Evolutionary conservation across 2,888 invertebrate species (phyloP).

Genomic region (Myopa tessellatipennis): DNA sequence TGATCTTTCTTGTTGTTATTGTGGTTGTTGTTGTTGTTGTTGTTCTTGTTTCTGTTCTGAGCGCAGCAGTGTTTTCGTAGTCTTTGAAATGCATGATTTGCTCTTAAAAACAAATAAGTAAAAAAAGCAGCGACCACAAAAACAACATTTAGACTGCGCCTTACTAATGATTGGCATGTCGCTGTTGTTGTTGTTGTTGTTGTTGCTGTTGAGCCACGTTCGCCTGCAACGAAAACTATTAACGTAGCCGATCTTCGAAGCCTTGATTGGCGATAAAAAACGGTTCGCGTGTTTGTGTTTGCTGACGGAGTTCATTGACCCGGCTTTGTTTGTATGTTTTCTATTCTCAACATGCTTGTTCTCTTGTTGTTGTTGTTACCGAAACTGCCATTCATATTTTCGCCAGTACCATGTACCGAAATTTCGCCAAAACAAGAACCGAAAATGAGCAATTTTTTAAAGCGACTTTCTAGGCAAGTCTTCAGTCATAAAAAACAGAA

Average conservation of each 20-base stretch:
- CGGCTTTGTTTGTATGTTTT: slow-evolving; percentile 1
- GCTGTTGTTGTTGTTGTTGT: background rate
- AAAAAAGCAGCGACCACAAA: background rate
- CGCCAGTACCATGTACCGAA: too few species aligned
- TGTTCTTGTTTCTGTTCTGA: too few species aligned
- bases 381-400: too few species aligned
- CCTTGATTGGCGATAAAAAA: slow-evolving; percentile 13
- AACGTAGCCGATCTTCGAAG: background rate
- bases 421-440: too few species aligned
- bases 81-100: too few species aligned
- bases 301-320: background rate
- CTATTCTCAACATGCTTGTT: background rate
- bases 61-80: too few species aligned
- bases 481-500: too few species aligned
- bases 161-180: background rate
- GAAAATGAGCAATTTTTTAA: too few species aligned
- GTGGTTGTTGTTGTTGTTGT: too few species aligned
- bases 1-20: too few species aligned
- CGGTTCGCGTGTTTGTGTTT: background rate
- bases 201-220: background rate
- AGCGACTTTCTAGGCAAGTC: too few species aligned
- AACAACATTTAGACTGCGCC: background rate
- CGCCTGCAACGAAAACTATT: too few species aligned
- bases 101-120: background rate
- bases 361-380: background rate